phyloP scores from a whole-genome alignment of 2,888 invertebrate genomes.

The Homarus gammarus region DNA sequence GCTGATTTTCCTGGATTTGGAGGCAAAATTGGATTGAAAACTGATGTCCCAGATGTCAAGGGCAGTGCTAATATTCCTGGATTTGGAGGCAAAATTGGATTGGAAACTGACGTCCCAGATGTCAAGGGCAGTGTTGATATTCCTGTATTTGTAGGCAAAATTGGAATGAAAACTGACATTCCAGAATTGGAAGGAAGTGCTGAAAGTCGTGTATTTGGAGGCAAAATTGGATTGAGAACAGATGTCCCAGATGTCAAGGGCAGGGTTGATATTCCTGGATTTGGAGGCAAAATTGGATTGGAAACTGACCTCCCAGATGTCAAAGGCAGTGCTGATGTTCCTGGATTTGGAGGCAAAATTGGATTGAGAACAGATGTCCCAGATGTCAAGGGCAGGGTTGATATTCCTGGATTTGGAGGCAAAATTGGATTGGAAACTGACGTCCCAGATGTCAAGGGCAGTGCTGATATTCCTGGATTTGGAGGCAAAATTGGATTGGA shows the following conservation, averaged over 20 bases:
- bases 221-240: neutral
- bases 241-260: slow-evolving; percentile 33
- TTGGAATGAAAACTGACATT: slow-evolving; percentile 1
- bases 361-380: neutral
- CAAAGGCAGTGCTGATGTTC: slow-evolving; percentile 8
- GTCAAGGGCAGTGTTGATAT: neutral
- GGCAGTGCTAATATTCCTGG: neutral
- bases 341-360: slow-evolving; percentile 14
- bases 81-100: neutral
- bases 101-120: neutral
- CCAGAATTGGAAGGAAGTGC: slow-evolving; percentile 11
- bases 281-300: slow-evolving; percentile 27
- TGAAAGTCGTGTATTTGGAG: slow-evolving; percentile 35
- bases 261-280: slow-evolving; percentile 17
- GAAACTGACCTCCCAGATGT: slow-evolving; percentile 13
- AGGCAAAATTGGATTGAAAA: neutral
- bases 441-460: slow-evolving; percentile 17
- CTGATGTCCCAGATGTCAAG: neutral
- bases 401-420: slow-evolving; percentile 29
- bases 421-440: slow-evolving; percentile 24
- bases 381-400: slow-evolving; percentile 3
- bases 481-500: slow-evolving; percentile 26
- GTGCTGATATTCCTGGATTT: slow-evolving; percentile 23
- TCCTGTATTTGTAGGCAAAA: neutral
- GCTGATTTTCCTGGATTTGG: neutral